These are phyloP conservation scores for Simalia tracyae DNA, from an alignment of 2,797 vertebrate species.

Conservation along the genomic window DNA sequence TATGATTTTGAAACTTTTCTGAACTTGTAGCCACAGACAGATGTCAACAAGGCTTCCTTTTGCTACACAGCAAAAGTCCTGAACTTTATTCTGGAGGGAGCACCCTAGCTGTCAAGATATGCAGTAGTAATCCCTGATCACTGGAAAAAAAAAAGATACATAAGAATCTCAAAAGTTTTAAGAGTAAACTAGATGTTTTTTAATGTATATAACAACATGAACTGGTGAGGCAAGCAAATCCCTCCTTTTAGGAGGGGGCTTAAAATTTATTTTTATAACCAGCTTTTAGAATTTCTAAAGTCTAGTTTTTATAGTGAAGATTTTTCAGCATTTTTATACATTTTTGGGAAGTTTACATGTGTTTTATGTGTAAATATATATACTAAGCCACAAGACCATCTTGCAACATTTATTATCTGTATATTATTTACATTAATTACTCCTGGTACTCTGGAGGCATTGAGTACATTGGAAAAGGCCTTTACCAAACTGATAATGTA, in stretches of 20 bases:
- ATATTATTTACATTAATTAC: not conserved
- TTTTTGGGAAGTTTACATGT: not conserved
- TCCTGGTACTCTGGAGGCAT: not conserved
- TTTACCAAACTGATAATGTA: not conserved
- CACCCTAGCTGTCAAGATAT: constrained; percentile 61
- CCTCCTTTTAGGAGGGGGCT: not conserved
- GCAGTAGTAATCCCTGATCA: constrained; percentile 52
- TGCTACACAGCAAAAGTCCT: constrained; percentile 56
- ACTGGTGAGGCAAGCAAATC: not conserved
- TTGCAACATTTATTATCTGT: not conserved
- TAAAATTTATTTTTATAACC: not conserved
- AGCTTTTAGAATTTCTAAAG: not conserved
- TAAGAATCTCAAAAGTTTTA: constrained; percentile 51
- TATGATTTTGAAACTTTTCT: constrained; percentile 45
- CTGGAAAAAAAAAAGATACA: constrained; percentile 51
- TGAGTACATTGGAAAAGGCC: not conserved
- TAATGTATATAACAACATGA: not conserved
- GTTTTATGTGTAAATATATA: not conserved
- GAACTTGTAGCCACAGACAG: constrained; percentile 45
- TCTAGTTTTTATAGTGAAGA: not conserved
- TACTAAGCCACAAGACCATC: not conserved
- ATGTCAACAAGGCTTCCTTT: constrained; percentile 61
- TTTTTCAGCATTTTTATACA: not conserved
- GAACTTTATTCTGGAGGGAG: constrained; percentile 64
- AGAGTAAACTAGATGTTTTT: constrained; percentile 45